Evolutionary conservation across 1,140 invertebrate genomes (phyloP), one percentile per base, ranked within the genome.

Genomic region (Oreohelix idahoensis): DNA sequence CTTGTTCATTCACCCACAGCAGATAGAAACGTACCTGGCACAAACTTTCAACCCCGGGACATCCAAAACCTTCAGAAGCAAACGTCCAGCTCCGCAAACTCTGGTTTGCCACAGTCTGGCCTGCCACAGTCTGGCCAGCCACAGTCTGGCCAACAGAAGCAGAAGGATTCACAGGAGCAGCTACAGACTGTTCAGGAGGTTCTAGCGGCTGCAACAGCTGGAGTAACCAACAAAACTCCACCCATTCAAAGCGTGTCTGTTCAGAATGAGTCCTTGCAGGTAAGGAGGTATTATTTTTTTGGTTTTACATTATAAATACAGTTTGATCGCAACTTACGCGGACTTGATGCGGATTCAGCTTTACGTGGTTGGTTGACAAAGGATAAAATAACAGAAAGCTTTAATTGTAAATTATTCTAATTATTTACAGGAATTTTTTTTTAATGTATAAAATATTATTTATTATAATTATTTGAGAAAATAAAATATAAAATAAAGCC

Each of bases 201-300:
- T 13, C 63, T 32, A 17, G 8, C 2, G 20, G 63, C 63, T 66
- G 63, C 20, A 23, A 10, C n/a, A 58, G 23, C 53, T 58, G 8
- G 1, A 32, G 4, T 42, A 38, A 32, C 2, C 29, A 35, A 73
- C n/a, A 81, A 35, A 26, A 20, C 79, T 35, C 11, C 66, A 38
- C 66, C 66, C 39, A 49, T 78, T 23, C 53, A 51, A 15, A 73
- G 78, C 42, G 69, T 81, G 11, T 76, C 63, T n/a, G 79, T 81
- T 42, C 83, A 84, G 73, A 81, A 84, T 42, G 79, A 78, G 29
- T 66, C 83, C 26, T 77, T 79, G 20, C 77, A 84, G 53, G 78
- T 69, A 8, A 63, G 71, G 71, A 49, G 10, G n/a, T n/a, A n/a
- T 8, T 45, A 45, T 45, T 45, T 45, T 45, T 45, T 15, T 45